Conservation (phyloP, 1,140 invertebrate species). For the Drosophila serrata region DNA sequence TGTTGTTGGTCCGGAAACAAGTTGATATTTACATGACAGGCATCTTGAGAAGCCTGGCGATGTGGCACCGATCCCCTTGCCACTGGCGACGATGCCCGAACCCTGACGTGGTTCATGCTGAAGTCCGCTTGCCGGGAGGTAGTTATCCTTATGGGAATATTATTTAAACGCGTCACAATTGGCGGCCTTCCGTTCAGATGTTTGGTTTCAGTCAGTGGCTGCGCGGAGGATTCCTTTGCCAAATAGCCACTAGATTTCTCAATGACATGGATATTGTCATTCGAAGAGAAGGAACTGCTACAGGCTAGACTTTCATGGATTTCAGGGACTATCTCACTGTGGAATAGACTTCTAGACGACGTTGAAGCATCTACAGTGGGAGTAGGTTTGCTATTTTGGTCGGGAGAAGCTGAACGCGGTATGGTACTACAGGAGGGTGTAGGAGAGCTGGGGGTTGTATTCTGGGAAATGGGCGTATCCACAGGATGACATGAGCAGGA, state of each 20-base stretch:
- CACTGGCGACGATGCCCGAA: slow-evolving; percentile 21
- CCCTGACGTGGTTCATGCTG: slow-evolving; percentile 41
- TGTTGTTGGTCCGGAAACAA: slow-evolving; percentile 64
- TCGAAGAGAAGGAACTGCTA: slow-evolving; percentile 51
- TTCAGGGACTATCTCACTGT: neutral
- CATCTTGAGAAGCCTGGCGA: neutral
- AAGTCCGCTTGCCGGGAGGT: slow-evolving; percentile 45
- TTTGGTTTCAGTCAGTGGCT: slow-evolving; percentile 38
- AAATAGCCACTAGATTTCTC: neutral
- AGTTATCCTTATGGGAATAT: slow-evolving; percentile 69
- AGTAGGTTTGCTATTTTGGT: no score
- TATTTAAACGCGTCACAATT: slow-evolving; percentile 55
- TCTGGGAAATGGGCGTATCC: neutral
- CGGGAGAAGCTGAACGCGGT: neutral
- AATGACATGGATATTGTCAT: slow-evolving; percentile 42
- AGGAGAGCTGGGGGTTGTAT: neutral
- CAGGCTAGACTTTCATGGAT: slow-evolving; percentile 13
- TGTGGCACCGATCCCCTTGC: neutral
- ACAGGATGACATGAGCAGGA: neutral
- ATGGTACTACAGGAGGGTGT: neutral
- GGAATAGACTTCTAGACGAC: neutral
- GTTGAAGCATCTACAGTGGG: neutral
- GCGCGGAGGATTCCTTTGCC: neutral
- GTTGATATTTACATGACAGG: slow-evolving; percentile 68
- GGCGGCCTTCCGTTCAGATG: slow-evolving; percentile 49